Conservation (phyloP, 2,888 invertebrate genomes). For the Yponomeuta sedellus region DNA sequence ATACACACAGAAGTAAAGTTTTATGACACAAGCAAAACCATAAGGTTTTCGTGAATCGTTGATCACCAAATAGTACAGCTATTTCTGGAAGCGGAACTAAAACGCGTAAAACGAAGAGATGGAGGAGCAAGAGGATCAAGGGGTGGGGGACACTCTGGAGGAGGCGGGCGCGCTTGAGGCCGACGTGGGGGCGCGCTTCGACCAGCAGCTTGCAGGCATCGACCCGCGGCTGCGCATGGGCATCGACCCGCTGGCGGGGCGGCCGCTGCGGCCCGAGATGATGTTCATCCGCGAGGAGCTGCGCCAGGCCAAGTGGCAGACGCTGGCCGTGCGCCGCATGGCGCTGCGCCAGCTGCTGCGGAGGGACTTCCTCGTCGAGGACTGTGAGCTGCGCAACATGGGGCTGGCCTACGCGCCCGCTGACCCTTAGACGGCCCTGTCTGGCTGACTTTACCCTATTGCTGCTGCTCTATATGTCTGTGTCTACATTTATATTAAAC, state of each 20-base stretch:
- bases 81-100: too few species aligned
- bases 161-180: slow-evolving; percentile 64
- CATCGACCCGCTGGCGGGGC: slow-evolving; percentile 58
- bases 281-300: slow-evolving; percentile 67
- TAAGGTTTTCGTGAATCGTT: too few species aligned
- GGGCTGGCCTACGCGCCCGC: slow-evolving; percentile 57
- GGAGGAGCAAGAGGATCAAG: slow-evolving; percentile 31
- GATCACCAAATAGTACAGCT: too few species aligned
- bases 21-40: too few species aligned
- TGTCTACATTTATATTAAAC: too few species aligned
- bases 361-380: slow-evolving; percentile 54
- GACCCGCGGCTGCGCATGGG: slow-evolving; percentile 50
- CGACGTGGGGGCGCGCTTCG: slow-evolving; percentile 64
- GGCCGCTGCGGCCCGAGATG: slow-evolving; percentile 61
- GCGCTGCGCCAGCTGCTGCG: slow-evolving; percentile 57
- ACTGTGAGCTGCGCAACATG: slow-evolving; percentile 56
- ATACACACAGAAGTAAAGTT: too few species aligned
- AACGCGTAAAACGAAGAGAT: too few species aligned
- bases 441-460: not conserved
- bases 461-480: not conserved
- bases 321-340: slow-evolving; percentile 58
- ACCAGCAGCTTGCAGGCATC: slow-evolving; percentile 55
- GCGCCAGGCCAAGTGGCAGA: slow-evolving; percentile 60
- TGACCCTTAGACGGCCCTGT: slow-evolving; percentile 34
- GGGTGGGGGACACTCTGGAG: slow-evolving; percentile 45